Evolutionary conservation across 2,113 vertebrate species (phyloP).

Genomic region (Cavia porcellus): DNA sequence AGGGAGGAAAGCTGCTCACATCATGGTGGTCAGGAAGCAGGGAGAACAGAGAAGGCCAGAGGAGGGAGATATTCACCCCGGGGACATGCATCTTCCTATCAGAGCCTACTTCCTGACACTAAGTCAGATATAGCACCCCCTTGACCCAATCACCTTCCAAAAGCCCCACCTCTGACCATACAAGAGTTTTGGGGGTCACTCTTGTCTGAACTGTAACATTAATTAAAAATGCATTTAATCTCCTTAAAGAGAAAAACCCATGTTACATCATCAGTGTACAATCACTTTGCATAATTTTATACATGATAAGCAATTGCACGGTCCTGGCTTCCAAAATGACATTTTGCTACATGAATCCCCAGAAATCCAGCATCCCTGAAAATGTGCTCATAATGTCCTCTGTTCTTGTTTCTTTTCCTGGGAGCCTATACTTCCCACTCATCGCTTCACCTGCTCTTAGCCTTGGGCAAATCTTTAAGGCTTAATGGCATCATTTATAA

Average conservation of each 20-base stretch:
- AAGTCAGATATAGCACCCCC: neutral
- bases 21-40: neutral
- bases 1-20: neutral
- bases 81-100: neutral
- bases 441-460: neutral
- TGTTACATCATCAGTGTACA: neutral
- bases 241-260: neutral
- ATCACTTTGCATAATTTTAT: neutral
- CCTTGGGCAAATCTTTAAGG: neutral
- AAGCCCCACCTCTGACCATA: neutral
- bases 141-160: neutral
- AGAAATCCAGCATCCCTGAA: neutral
- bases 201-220: neutral
- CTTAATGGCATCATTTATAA: neutral
- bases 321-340: neutral
- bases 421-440: neutral
- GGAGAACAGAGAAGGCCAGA: neutral
- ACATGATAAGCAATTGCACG: neutral
- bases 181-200: neutral
- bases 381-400: neutral
- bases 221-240: neutral
- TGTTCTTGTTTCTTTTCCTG: neutral
- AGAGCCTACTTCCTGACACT: neutral
- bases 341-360: conserved; percentile 2
- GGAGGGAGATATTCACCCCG: neutral